A percentile compares a stretch with the other conserved stretches of the same genome.
phyloP scores from a whole-genome alignment of 2,113 vertebrate genomes.

The Empidonax alnorum region DNA sequence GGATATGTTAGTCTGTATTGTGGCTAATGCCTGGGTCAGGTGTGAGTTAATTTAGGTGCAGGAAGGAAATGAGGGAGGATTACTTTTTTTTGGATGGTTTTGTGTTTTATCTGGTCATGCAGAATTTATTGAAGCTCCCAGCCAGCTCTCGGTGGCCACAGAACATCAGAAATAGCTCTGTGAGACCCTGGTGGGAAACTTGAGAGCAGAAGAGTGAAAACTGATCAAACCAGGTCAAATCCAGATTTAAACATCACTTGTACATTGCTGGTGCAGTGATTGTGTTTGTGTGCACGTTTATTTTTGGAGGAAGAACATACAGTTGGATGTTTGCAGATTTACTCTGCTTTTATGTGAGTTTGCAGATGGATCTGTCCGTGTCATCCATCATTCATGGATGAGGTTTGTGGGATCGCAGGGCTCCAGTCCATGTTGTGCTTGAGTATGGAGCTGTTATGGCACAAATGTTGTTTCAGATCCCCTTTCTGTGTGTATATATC shows the following conservation, averaged over 20 bases:
- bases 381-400: not conserved
- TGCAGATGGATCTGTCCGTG: not conserved
- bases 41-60: not conserved
- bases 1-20: fast-evolving
- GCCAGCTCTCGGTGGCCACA: not conserved
- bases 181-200: not conserved
- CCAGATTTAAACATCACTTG: not conserved
- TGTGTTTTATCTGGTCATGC: not conserved
- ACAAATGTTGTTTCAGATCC: not conserved
- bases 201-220: not conserved
- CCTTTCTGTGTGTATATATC: not conserved
- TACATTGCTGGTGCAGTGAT: fast-evolving
- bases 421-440: fast-evolving
- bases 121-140: not conserved
- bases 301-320: not conserved
- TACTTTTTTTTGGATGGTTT: not conserved
- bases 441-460: not conserved
- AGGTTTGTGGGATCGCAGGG: fast-evolving
- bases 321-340: not conserved
- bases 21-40: not conserved
- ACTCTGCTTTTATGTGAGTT: not conserved
- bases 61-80: not conserved
- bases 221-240: not conserved
- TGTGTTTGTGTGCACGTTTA: not conserved
- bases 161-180: not conserved